Evolutionary conservation across 2,888 invertebrate genomes (phyloP).

Genomic region (Eulithis prunata): DNA sequence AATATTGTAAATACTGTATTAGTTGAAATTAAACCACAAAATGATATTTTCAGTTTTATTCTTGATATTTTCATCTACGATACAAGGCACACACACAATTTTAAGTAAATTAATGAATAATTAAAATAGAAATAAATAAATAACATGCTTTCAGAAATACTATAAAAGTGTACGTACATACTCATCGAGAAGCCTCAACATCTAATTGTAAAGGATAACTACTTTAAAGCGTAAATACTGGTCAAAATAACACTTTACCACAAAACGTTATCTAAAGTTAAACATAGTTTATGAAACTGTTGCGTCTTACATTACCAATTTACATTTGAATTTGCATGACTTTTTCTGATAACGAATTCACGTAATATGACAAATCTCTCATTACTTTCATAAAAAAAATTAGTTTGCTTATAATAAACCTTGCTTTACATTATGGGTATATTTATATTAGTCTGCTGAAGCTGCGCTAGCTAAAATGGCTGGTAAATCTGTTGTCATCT

Average conservation of each 20-base stretch:
- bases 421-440: no score
- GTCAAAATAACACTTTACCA: constrained; percentile 32
- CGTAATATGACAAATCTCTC: no score
- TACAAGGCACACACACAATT: constrained; percentile 89
- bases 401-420: no score
- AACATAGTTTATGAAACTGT: constrained; percentile 8
- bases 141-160: constrained; percentile 74
- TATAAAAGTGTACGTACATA: constrained; percentile 59
- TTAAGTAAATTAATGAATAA: constrained; percentile 80
- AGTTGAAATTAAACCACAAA: constrained; percentile 61
- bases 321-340: background rate
- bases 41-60: constrained; percentile 85
- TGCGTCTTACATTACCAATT: background rate
- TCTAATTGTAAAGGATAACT: constrained; percentile 65
- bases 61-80: constrained; percentile 86
- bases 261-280: constrained; percentile 18
- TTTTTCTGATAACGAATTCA: background rate
- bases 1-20: no score
- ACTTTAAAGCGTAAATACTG: constrained; percentile 50
- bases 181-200: constrained; percentile 60
- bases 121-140: constrained; percentile 78
- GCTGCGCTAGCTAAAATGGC: no score
- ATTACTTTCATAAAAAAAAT: no score
- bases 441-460: no score
- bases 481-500: no score